A percentile compares a stretch with the other conserved stretches of the same genome.
Evolutionary conservation across 2,797 vertebrate genomes (phyloP).

Genomic region (Mus caroli): DNA sequence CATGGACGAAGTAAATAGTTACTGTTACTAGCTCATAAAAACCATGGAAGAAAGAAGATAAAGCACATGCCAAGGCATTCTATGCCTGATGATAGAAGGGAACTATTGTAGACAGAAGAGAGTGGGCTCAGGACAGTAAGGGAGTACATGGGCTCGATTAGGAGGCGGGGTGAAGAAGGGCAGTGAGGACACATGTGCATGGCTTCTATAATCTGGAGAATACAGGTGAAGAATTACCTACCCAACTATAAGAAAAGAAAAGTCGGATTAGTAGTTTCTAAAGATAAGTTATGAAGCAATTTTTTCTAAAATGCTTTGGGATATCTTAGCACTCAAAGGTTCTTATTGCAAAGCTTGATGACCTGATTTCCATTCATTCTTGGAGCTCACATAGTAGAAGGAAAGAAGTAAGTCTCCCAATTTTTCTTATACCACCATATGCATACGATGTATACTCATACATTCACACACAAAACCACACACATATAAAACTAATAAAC

Average conservation of each 20-base stretch:
- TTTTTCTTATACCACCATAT: not conserved
- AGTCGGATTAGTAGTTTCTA: not conserved
- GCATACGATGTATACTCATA: not conserved
- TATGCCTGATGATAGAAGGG: not conserved
- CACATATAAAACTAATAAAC: not conserved
- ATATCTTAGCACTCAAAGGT: not conserved
- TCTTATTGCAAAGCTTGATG: not conserved
- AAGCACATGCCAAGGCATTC: not conserved
- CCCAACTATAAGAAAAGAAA: not conserved
- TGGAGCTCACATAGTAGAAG: not conserved
- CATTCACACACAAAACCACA: not conserved
- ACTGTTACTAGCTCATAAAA: not conserved
- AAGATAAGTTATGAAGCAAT: not conserved
- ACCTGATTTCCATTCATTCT: not conserved
- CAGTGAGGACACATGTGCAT: no score
- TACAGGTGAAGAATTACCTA: not conserved
- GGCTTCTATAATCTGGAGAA: not conserved
- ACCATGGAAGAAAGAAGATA: not conserved
- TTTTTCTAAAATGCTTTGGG: not conserved
- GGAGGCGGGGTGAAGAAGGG: not conserved
- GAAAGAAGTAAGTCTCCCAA: not conserved
- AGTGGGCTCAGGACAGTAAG: not conserved
- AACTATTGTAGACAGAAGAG: fast-evolving
- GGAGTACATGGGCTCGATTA: not conserved
- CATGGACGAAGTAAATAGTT: not conserved